Conservation (phyloP, 2,113 vertebrate species). For the Ctenodactylus gundi region DNA sequence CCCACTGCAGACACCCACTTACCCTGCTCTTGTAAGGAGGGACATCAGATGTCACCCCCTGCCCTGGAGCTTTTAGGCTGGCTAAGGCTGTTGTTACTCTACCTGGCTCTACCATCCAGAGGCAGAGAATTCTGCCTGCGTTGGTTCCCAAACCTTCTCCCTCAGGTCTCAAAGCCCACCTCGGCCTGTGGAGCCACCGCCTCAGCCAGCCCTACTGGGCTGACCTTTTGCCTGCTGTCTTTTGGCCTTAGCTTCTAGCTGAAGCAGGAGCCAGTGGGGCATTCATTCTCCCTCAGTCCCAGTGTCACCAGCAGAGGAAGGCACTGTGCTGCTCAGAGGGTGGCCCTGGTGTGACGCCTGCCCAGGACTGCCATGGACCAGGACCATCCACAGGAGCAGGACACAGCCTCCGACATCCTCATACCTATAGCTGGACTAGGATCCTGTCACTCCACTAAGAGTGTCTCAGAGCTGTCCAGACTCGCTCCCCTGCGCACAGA, state of each 20-base stretch:
- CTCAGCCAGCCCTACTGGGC: not conserved
- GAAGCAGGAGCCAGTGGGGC: not conserved
- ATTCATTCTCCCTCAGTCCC: not conserved
- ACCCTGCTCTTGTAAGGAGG: not conserved
- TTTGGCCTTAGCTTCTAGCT: not conserved
- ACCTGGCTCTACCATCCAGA: not conserved
- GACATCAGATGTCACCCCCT: not conserved
- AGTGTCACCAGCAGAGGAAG: not conserved
- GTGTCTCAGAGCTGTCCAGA: slow-evolving; percentile 46
- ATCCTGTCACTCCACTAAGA: not conserved
- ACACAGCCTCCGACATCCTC: not conserved
- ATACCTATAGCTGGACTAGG: not conserved
- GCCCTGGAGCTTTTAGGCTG: not conserved
- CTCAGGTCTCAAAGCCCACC: not conserved
- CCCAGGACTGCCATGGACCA: not conserved
- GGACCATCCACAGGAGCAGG: not conserved
- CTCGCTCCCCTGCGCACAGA: slow-evolving; percentile 2
- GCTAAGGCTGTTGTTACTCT: too few relatives aligned
- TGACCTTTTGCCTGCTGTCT: too few relatives aligned
- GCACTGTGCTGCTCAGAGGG: too few relatives aligned
- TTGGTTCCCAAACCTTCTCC: not conserved
- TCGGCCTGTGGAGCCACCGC: not conserved
- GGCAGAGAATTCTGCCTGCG: not conserved
- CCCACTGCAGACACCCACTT: not conserved
- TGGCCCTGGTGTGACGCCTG: accelerated